Conservation (phyloP, 2,113 vertebrate genomes). For the Geococcyx californianus region DNA sequence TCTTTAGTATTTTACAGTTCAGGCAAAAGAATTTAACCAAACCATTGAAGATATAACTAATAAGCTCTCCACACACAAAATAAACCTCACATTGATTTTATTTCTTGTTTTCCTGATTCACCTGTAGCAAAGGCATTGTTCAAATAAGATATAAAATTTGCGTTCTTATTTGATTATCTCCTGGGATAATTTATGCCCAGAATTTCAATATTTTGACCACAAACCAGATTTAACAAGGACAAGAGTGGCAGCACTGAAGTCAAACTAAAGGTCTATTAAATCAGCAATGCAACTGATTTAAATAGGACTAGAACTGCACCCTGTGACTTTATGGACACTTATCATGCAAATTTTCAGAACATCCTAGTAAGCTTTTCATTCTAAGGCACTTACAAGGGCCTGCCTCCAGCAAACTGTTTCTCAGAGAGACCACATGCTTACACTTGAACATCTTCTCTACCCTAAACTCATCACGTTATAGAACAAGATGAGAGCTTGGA, state of each 20-base stretch:
- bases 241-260: slow-evolving; percentile 1
- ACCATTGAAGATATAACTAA: slow-evolving; percentile 62
- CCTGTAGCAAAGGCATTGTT: background rate
- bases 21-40: slow-evolving; percentile 75
- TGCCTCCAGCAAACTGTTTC: background rate
- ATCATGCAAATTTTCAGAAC: slow-evolving; percentile 55
- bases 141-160: slow-evolving; percentile 1
- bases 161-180: slow-evolving; percentile 17
- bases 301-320: slow-evolving; percentile 20
- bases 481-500: background rate
- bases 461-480: background rate
- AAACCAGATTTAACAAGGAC: slow-evolving; percentile 45
- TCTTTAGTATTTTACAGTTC: slow-evolving; percentile 82
- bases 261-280: slow-evolving; percentile 51
- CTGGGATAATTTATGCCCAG: slow-evolving; percentile 32
- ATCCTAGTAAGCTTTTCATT: slow-evolving; percentile 48
- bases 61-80: slow-evolving; percentile 5
- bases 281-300: slow-evolving; percentile 61
- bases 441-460: background rate
- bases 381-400: slow-evolving; percentile 20
- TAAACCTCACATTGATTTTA: slow-evolving; percentile 10
- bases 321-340: slow-evolving; percentile 15
- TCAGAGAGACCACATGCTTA: background rate
- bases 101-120: background rate
- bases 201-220: slow-evolving; percentile 7